Percentiles rank a stretch among this genome's conserved stretches.
These are phyloP conservation scores for Scomber scombrus DNA, from an alignment of 2,113 vertebrate species.

Conservation along the genomic window DNA sequence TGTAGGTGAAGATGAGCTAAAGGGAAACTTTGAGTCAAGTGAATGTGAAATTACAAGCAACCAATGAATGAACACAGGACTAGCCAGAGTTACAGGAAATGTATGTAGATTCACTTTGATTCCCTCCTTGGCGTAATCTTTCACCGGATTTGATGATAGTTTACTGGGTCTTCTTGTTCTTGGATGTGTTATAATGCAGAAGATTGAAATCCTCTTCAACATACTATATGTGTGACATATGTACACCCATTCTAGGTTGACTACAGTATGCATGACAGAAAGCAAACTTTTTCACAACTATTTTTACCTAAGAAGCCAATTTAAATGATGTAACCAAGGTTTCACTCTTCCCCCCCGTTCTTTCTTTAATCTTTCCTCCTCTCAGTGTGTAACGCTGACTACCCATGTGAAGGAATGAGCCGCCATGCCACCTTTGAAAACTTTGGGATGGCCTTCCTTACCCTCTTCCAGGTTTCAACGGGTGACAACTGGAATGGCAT, in stretches of 20 bases:
- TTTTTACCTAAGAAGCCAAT: too few species aligned
- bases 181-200: too few species aligned
- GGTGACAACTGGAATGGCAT: conserved; percentile 99
- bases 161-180: not conserved
- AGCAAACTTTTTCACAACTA: too few species aligned
- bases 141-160: not conserved
- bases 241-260: not conserved
- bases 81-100: not conserved
- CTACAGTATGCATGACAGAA: not conserved
- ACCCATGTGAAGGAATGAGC: conserved; percentile 98
- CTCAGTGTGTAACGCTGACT: conserved; percentile 94
- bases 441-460: conserved; percentile 99
- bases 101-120: not conserved
- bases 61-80: not conserved
- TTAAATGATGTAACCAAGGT: not conserved
- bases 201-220: not conserved
- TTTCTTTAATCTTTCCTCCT: not conserved
- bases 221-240: not conserved
- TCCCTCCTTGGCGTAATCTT: not conserved
- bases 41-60: conserved; percentile 13
- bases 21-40: not conserved
- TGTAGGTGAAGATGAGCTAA: not conserved
- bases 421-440: conserved; percentile 98
- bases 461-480: conserved; percentile 96
- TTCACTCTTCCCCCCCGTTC: not conserved